Evolutionary conservation across 2,797 vertebrate species (phyloP).

Genomic region (Iguana delicatissima): DNA sequence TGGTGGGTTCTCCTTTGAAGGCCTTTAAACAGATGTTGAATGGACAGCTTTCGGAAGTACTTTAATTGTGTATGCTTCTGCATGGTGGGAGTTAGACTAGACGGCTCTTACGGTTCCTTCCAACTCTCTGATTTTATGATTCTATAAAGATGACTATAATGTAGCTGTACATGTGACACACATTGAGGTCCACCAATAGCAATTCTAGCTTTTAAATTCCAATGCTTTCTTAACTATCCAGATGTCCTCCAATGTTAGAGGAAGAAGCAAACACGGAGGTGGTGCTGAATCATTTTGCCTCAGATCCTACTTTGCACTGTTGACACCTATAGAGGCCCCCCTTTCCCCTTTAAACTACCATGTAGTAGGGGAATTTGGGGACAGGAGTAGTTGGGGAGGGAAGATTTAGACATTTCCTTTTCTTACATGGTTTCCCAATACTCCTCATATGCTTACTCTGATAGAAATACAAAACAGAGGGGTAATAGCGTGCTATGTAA

Average conservation of each 20-base stretch:
- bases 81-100: not conserved
- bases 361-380: not conserved
- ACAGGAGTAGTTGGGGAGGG: not conserved
- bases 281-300: not conserved
- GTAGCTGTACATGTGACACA: not conserved
- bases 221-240: too few relatives aligned
- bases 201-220: not conserved
- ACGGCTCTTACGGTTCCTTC: not conserved
- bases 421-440: too few relatives aligned
- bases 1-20: too few relatives aligned
- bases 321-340: not conserved
- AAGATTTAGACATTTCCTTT: not conserved
- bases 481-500: not conserved
- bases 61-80: not conserved
- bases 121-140: not conserved
- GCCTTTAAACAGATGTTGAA: too few relatives aligned
- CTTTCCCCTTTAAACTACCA: too few relatives aligned
- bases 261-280: not conserved
- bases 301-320: not conserved
- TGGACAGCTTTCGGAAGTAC: not conserved
- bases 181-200: not conserved
- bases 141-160: not conserved
- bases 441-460: not conserved
- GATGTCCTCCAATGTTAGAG: not conserved
- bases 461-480: not conserved